These are phyloP conservation scores for Scytalopus superciliaris DNA, from an alignment of 2,113 vertebrate genomes.

Conservation along the genomic window DNA sequence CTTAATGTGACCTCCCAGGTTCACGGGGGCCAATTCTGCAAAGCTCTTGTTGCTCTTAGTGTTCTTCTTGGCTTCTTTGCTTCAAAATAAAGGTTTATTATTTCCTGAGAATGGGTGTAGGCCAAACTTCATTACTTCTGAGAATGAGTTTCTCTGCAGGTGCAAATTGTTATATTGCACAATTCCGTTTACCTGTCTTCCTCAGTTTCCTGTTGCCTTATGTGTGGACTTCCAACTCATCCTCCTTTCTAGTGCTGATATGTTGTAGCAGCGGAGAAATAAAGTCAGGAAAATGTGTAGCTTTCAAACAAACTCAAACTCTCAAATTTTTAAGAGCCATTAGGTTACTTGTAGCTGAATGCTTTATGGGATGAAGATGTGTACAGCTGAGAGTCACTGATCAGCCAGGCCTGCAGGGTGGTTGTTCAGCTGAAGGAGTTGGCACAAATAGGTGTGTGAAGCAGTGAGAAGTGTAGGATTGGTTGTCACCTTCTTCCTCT, in stretches of 20 bases:
- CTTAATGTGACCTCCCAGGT: neutral
- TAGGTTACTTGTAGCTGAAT: neutral
- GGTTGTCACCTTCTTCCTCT: neutral
- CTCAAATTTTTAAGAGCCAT: neutral
- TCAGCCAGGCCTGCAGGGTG: neutral
- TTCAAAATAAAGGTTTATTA: neutral
- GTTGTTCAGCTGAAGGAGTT: neutral
- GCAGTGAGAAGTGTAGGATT: neutral
- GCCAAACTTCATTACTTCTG: neutral
- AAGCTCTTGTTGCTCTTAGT: neutral
- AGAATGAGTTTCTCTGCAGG: neutral
- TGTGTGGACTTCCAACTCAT: neutral
- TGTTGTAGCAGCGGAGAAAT: neutral
- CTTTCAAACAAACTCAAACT: neutral
- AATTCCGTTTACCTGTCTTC: neutral
- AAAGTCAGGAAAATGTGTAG: neutral
- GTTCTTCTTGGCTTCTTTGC: neutral
- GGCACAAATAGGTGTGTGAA: neutral
- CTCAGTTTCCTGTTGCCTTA: neutral
- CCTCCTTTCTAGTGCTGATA: neutral
- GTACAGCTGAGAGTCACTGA: accelerated
- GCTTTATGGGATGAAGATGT: neutral
- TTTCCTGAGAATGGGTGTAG: neutral
- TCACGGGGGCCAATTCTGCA: neutral
- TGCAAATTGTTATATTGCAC: neutral